Percentiles rank a stretch among this genome's conserved stretches.
These are phyloP conservation scores for Apamea epomidion DNA, from an alignment of 2,888 invertebrate species.

Conservation along the genomic window DNA sequence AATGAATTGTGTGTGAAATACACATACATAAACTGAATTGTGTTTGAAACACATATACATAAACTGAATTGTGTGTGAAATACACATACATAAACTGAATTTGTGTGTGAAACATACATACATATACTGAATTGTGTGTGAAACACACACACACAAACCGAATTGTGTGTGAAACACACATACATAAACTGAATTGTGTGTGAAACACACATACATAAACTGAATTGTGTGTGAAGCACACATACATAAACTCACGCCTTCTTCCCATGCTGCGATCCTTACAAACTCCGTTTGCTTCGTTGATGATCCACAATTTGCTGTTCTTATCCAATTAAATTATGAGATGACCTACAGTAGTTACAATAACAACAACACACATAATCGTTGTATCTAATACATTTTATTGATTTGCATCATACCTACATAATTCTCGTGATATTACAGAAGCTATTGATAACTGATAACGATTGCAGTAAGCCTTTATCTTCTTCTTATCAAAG, in stretches of 20 bases:
- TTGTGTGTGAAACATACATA: too few species aligned
- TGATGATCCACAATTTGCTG: neutral
- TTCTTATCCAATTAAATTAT: constrained; percentile 4
- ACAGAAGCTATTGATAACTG: constrained; percentile 34
- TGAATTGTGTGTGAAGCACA: too few species aligned
- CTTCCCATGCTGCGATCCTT: neutral
- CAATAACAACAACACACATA: constrained; percentile 1
- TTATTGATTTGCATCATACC: constrained; percentile 34
- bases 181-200: too few species aligned
- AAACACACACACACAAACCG: too few species aligned
- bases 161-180: too few species aligned
- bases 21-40: too few species aligned
- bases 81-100: too few species aligned
- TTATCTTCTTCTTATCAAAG: constrained; percentile 34
- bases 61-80: too few species aligned
- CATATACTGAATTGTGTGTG: too few species aligned
- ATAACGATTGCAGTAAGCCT: constrained; percentile 18
- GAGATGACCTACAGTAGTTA: constrained; percentile 2
- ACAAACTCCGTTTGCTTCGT: neutral
- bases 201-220: too few species aligned
- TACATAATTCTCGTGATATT: neutral
- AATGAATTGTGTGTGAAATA: neutral
- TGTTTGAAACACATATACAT: too few species aligned
- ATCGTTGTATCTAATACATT: constrained; percentile 4
- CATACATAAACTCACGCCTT: too few species aligned